Evolutionary conservation across 2,113 vertebrate genomes (phyloP).

Genomic region (Tetraodon nigroviridis): DNA sequence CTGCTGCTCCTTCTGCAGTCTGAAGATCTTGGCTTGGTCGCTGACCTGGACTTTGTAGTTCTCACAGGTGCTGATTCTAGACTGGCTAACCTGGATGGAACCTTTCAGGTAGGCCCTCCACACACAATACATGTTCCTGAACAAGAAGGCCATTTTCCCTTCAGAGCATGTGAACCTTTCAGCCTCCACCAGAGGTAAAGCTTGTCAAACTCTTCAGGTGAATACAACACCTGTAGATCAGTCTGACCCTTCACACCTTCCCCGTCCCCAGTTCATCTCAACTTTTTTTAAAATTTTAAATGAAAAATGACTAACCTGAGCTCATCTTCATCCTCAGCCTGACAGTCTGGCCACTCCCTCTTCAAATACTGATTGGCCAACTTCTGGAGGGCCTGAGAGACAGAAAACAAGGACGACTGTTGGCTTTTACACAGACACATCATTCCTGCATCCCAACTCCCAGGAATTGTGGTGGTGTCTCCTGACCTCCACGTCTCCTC

Average conservation of each 20-base stretch:
- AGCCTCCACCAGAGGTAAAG: too few species aligned
- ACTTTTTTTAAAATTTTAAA: too few species aligned
- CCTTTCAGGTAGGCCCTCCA: slow-evolving; percentile 91
- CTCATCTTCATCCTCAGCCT: slow-evolving; percentile 80
- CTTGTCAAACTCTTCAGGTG: too few species aligned
- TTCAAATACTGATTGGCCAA: slow-evolving; percentile 92
- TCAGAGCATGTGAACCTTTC: too few species aligned
- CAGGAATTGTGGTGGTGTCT: slow-evolving; percentile 4
- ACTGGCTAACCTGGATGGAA: slow-evolving; percentile 87
- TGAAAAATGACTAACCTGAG: slow-evolving; percentile 73
- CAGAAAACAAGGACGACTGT: slow-evolving; percentile 15
- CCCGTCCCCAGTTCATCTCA: too few species aligned
- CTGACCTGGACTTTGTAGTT: slow-evolving; percentile 89
- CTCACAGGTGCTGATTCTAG: slow-evolving; percentile 85
- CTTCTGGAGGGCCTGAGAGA: slow-evolving; percentile 87
- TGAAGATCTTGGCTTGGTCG: slow-evolving; percentile 84
- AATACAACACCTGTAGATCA: too few species aligned
- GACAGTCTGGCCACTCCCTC: slow-evolving; percentile 87
- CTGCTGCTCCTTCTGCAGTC: slow-evolving; percentile 91
- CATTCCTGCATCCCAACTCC: slow-evolving; percentile 31
- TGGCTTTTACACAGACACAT: slow-evolving; percentile 31
- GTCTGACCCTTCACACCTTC: too few species aligned
- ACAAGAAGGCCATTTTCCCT: not conserved
- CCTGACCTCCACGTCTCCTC: slow-evolving; percentile 36
- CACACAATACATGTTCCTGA: slow-evolving; percentile 89